A percentile compares a stretch with the other conserved stretches of the same genome.
These are phyloP conservation scores for Accipiter virgatus DNA, from an alignment of 2,113 vertebrate genomes.

Conservation along the genomic window DNA sequence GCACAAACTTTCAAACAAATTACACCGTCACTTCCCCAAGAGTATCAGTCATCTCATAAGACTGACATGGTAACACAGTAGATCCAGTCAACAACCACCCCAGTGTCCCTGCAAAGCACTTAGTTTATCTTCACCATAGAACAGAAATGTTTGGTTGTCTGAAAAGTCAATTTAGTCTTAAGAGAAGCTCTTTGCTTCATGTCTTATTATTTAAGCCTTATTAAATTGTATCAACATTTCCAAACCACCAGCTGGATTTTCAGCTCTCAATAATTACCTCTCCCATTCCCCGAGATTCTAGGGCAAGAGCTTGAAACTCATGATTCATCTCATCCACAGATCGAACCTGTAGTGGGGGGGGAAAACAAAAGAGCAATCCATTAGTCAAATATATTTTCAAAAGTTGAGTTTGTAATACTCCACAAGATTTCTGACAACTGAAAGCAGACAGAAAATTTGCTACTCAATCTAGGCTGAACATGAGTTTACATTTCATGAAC, in stretches of 20 bases:
- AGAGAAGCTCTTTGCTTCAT: neutral
- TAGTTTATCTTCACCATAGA: neutral
- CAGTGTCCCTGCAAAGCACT: neutral
- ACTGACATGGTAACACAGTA: neutral
- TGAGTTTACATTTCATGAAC: neutral
- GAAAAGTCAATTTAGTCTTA: neutral
- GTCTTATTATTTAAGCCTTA: neutral
- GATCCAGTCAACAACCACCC: neutral
- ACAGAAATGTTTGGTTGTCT: neutral
- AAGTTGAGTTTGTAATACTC: neutral
- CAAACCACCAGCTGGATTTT: neutral
- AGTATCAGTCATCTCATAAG: neutral
- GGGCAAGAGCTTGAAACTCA: constrained; percentile 97
- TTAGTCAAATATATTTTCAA: neutral
- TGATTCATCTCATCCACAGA: constrained; percentile 98
- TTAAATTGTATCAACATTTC: neutral
- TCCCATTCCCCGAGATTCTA: constrained; percentile 98
- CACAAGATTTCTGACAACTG: neutral
- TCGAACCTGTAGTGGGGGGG: constrained; percentile 76
- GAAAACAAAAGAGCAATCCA: neutral
- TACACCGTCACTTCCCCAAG: neutral
- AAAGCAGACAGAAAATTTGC: neutral
- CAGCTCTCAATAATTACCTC: constrained; percentile 82
- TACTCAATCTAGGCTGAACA: neutral
- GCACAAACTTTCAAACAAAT: neutral